A percentile compares a stretch with the other conserved stretches of the same genome.
These are phyloP conservation scores for Drepana falcataria DNA, from an alignment of 2,888 invertebrate species.

Conservation along the genomic window DNA sequence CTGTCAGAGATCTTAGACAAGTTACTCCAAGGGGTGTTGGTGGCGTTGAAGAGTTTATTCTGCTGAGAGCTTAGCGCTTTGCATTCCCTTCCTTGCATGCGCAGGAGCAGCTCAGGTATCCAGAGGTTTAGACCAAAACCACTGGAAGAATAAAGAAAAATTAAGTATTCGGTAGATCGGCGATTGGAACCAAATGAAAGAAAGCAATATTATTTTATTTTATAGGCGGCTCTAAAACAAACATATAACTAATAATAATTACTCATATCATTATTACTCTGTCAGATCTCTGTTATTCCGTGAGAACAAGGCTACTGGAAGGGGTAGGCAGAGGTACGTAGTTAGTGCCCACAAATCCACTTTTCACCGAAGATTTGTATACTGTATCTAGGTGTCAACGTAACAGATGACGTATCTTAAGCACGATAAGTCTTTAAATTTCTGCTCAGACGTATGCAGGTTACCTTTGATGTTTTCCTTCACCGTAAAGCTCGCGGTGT, in stretches of 20 bases:
- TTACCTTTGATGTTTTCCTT: neutral
- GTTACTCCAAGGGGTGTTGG: slow-evolving; percentile 53
- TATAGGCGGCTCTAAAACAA: neutral
- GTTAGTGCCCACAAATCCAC: too few species aligned
- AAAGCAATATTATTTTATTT: neutral
- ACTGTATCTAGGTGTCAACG: too few species aligned
- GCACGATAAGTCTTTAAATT: too few species aligned
- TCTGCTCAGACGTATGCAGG: too few species aligned
- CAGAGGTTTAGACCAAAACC: slow-evolving; percentile 85
- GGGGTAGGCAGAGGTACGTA: too few species aligned
- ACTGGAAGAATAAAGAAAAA: slow-evolving; percentile 47
- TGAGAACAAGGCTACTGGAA: too few species aligned
- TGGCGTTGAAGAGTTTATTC: slow-evolving; percentile 46
- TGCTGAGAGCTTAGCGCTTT: slow-evolving; percentile 42
- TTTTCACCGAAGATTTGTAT: too few species aligned
- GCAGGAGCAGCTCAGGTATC: slow-evolving; percentile 86
- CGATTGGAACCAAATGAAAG: too few species aligned
- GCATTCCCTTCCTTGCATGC: slow-evolving; percentile 64
- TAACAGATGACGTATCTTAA: too few species aligned
- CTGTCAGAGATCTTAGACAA: slow-evolving; percentile 67
- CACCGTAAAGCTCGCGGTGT: neutral
- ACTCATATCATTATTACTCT: too few species aligned
- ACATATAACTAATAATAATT: too few species aligned
- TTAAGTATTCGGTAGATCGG: neutral
- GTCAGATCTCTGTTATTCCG: too few species aligned